phyloP scores from a whole-genome alignment of 2,797 vertebrate species.

The Rhabdomys pumilio region DNA sequence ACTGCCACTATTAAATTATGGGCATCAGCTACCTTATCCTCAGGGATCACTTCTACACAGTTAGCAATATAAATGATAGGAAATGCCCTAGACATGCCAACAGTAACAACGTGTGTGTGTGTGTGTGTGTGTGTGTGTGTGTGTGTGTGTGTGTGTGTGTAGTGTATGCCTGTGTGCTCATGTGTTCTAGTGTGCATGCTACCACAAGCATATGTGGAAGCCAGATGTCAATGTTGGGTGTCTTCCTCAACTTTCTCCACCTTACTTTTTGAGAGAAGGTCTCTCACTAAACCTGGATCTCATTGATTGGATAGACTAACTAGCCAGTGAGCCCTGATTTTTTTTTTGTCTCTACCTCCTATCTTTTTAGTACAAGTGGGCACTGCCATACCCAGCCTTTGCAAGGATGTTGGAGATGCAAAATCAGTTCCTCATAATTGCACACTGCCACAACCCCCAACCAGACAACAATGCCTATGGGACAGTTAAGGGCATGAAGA shows the following conservation, averaged over 20 bases:
- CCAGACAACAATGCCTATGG: not conserved
- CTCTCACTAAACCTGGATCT: not conserved
- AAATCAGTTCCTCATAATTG: not conserved
- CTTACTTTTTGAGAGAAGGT: not conserved
- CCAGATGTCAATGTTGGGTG: not conserved
- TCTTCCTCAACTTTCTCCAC: not conserved
- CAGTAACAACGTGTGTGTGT: not conserved
- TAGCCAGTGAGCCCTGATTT: not conserved
- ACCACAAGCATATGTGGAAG: not conserved
- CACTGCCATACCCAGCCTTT: not conserved
- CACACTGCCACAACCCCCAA: not conserved
- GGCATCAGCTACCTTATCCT: slow-evolving; percentile 34
- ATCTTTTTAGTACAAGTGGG: too few species aligned
- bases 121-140: too few species aligned
- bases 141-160: not conserved
- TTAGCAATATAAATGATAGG: slow-evolving; percentile 49
- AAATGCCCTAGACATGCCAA: not conserved
- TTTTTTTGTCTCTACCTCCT: not conserved
- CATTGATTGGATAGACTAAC: not conserved
- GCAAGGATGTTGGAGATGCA: not conserved
- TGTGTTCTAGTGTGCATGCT: not conserved
- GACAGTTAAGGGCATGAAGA: not conserved
- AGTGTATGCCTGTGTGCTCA: too few species aligned
- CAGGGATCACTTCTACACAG: slow-evolving; percentile 5
- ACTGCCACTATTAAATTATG: slow-evolving; percentile 52